phyloP scores from a whole-genome alignment of 2,888 invertebrate species.

The Dynastes hyllus region DNA sequence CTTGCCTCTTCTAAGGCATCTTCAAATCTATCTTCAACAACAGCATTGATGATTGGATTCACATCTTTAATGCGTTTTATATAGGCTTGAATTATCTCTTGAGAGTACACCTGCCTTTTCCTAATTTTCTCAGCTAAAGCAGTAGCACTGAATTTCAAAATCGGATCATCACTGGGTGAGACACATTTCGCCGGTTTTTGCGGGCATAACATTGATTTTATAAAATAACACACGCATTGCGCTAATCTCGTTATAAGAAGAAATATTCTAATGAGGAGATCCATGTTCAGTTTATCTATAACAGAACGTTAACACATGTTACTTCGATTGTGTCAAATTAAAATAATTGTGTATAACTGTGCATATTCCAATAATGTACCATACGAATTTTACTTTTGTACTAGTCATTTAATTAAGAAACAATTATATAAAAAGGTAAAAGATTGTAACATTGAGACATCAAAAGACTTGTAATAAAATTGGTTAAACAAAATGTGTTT shows the following conservation, averaged over 20 bases:
- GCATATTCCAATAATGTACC: too few relatives aligned
- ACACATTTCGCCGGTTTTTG: constrained; percentile 45
- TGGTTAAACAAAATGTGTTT: too few relatives aligned
- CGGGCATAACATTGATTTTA: not conserved
- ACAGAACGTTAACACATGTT: constrained; percentile 2
- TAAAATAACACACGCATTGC: not conserved
- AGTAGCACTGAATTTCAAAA: constrained; percentile 82
- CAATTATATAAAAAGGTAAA: too few relatives aligned
- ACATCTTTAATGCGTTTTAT: constrained; percentile 86
- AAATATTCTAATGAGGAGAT: not conserved
- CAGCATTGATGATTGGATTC: constrained; percentile 84
- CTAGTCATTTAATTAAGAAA: too few relatives aligned
- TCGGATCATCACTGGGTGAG: constrained; percentile 78
- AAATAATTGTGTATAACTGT: too few relatives aligned
- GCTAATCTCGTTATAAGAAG: not conserved
- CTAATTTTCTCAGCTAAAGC: constrained; percentile 82
- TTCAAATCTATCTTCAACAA: constrained; percentile 85
- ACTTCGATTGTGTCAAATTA: not conserved
- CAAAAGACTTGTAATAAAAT: too few relatives aligned
- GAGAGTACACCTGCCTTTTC: constrained; percentile 71
- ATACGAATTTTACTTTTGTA: too few relatives aligned
- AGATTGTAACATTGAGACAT: too few relatives aligned
- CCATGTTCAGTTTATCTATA: constrained; percentile 8
- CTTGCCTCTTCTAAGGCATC: constrained; percentile 83
- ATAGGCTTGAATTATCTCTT: constrained; percentile 81